Base-by-base conservation (phyloP, 2,113 vertebrate genomes). In the Anhinga anhinga region DNA sequence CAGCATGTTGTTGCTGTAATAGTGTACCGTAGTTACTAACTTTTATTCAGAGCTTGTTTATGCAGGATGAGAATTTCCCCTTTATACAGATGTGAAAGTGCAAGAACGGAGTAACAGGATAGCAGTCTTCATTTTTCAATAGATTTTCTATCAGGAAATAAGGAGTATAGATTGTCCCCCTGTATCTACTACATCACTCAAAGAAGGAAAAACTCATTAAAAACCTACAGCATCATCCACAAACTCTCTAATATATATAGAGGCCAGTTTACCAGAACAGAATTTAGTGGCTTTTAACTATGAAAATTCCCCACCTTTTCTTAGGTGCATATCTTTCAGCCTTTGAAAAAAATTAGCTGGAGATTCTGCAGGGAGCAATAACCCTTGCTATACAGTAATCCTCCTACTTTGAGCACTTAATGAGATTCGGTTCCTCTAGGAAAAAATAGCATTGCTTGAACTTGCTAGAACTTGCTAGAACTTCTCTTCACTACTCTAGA, bases 1-100 rank as follows among this genome's bases (percentile, higher is more conserved):
- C 5, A 38, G 8, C 25, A 30, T 71, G 58, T 44, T 21, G 3
- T 49, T 67, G 62, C 8, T 0, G 0, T 62, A 36, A 40, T 17
- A 66, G 7, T 18, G n/a, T 58, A 25, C 78, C 30, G 32, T 30
- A 66, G 6, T 42, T 47, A n/a, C 22, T 44, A 77, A 56, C 30
- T 78, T 73, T n/a, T 58, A 44, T 70, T 77, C 50, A 62, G 50
- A 73, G 11, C 9, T 30, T 27, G 10, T 67, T 77, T 88, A 66
- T 36, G 4, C 26, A 84, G 22, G 18, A 32, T 63, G 32, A 70
- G 14, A 86, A 20, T 76, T 90, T 19, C 9, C 7, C 13, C 1
- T 53, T 69, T 91, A 44, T 34, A 36, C 2, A 36, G 38, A 58
- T 36, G 34, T 19, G 15, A 71, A 88, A 45, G 15, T 82, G 6